Evolutionary conservation across 2,888 invertebrate species (phyloP), one percentile per base, ranked within the genome.

Genomic region (Epirrhoe tristata): DNA sequence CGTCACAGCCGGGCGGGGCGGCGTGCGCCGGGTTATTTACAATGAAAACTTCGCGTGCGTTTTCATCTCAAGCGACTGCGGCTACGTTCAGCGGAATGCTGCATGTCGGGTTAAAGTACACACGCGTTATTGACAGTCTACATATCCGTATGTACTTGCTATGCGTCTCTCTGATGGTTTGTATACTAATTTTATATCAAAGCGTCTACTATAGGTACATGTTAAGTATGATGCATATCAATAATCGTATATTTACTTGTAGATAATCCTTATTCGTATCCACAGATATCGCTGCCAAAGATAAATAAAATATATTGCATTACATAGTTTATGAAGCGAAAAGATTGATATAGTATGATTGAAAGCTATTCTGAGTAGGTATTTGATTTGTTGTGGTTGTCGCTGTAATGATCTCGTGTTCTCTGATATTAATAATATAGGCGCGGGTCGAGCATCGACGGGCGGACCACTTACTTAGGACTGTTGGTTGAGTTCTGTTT

Each of bases 401-500:
- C 52, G 52, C 36, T 36, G 52, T 59, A 14, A 58, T 24, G n/a
- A 1, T 58, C 17, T 64, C 57, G 54, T 60, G 58, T 60, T 12
- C 14, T 60, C 43, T 17, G 57, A 63, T 2, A n/a, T n/a, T n/a
- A n/a, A 1, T 31, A 12, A 12, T 24, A 32, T 14, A 3, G 54
- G 32, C 8, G 39, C 14, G 10, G 50, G 51, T 34, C 12, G 24
- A 46, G 48, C 43, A 32, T n/a, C n/a, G n/a, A n/a, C n/a, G 12
- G 52, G 12, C 0, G 12, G 60, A 32, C 3, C 3, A 88, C 94
- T 96, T 94, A 98, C 97, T 96, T 97, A 90, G 97, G 96, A 81
- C 95, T 94, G 85, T 95, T 95, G 83, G 95, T 94, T 80, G 97
- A 97, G 89, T 96, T 97, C 93, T 97, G 97, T 87, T 96, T 96